Percentiles rank a stretch among this genome's conserved stretches.
phyloP scores from a whole-genome alignment of 2,797 vertebrate genomes.

The Gymnoscopelus braueri region DNA sequence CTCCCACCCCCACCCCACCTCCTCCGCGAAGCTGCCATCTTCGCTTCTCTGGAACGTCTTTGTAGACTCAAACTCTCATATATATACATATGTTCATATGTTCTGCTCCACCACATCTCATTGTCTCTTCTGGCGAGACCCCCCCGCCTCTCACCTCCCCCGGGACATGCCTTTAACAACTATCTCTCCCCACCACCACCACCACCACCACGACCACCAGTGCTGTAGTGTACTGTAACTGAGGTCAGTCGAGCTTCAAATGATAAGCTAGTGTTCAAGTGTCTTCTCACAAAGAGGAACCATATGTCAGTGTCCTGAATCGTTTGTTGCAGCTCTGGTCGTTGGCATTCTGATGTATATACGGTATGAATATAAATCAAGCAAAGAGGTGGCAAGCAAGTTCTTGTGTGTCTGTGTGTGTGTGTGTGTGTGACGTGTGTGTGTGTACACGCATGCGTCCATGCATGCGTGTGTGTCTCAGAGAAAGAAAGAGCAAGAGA shows the following conservation, averaged over 20 bases:
- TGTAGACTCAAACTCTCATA: constrained; percentile 59
- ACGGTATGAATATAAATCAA: too few species aligned
- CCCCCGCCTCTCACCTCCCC: constrained; percentile 58
- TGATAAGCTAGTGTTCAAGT: constrained; percentile 59
- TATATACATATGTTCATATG: constrained; percentile 39
- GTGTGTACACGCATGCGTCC: neutral
- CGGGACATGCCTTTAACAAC: constrained; percentile 68
- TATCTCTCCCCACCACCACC: constrained; percentile 47
- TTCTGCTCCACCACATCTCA: constrained; percentile 76
- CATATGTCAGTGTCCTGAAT: constrained; percentile 42
- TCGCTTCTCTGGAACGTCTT: constrained; percentile 66
- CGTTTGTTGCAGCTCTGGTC: constrained; percentile 46
- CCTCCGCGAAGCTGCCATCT: constrained; percentile 59
- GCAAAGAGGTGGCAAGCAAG: constrained; percentile 18
- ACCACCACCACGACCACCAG: constrained; percentile 23
- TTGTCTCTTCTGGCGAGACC: constrained; percentile 63
- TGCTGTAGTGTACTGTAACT: constrained; percentile 58
- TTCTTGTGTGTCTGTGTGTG: constrained; percentile 23
- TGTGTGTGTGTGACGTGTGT: constrained; percentile 8
- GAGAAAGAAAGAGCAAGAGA: neutral
- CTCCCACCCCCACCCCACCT: neutral
- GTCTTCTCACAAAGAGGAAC: constrained; percentile 51
- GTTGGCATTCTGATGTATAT: constrained; percentile 18
- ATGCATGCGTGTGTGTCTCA: neutral
- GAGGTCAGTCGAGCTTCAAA: constrained; percentile 74